phyloP scores from a whole-genome alignment of 2,797 vertebrate species.

The Sternarchorhynchus goeldii region DNA sequence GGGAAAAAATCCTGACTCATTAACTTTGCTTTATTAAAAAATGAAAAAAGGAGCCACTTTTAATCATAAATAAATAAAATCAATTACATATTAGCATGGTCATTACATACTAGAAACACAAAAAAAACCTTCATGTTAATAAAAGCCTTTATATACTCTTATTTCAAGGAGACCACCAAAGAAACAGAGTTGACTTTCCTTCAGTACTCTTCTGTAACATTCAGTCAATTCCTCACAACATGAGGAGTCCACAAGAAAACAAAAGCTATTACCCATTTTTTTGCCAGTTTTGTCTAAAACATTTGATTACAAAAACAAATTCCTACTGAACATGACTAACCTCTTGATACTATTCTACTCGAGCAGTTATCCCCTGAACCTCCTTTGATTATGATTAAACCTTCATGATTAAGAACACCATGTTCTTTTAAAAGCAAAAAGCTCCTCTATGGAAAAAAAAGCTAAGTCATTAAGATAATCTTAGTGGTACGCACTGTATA shows the following conservation, averaged over 20 bases:
- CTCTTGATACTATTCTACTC: no score
- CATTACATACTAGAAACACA: neutral
- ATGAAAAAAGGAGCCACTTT: neutral
- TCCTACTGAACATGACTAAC: no score
- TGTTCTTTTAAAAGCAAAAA: neutral
- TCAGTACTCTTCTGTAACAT: slow-evolving; percentile 8
- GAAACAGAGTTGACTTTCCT: neutral
- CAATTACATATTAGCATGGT: neutral
- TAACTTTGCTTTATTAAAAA: neutral
- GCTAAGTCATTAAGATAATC: neutral
- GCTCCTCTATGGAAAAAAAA: neutral
- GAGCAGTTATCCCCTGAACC: no score
- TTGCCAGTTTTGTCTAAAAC: neutral
- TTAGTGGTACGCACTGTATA: neutral
- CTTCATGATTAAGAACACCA: no score
- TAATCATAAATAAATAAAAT: slow-evolving; percentile 13
- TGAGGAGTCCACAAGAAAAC: neutral
- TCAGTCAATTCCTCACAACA: slow-evolving; percentile 21
- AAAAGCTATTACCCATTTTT: neutral
- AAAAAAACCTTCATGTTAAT: neutral
- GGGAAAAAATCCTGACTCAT: neutral
- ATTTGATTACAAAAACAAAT: neutral
- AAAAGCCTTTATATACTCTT: neutral
- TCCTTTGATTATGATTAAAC: neutral
- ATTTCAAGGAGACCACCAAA: neutral